Evolutionary conservation across 2,888 invertebrate species (phyloP).

Genomic region (Yponomeuta cagnagella): DNA sequence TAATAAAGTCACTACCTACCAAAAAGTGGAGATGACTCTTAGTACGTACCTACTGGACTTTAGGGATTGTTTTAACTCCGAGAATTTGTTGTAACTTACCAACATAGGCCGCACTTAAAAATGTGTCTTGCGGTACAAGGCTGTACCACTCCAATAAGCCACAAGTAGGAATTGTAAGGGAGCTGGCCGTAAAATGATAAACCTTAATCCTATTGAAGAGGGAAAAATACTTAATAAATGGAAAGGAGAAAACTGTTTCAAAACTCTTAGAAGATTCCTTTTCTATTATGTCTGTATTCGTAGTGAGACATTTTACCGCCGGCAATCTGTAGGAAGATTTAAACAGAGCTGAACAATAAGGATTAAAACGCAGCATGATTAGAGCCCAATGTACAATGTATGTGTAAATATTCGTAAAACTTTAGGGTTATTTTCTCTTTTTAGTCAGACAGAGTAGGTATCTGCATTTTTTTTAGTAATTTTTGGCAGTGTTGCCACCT

Average conservation of each 20-base stretch:
- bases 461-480: no score
- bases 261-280: conserved; percentile 29
- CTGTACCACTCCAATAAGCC: conserved; percentile 53
- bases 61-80: no score
- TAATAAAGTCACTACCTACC: no score
- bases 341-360: background rate
- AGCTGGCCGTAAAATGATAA: conserved; percentile 62
- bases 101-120: conserved; percentile 46
- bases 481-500: no score
- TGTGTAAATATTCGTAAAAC: background rate
- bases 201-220: conserved; percentile 71
- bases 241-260: conserved; percentile 58
- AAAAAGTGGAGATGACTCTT: no score
- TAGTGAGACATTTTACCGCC: background rate
- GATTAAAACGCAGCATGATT: background rate
- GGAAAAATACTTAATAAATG: conserved; percentile 59
- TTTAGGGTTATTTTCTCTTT: no score
- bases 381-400: background rate
- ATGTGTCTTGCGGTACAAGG: conserved; percentile 40
- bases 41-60: no score
- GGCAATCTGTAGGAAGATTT: background rate
- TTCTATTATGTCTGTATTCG: background rate
- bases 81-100: conserved; percentile 34
- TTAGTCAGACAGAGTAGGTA: no score
- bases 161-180: conserved; percentile 52